Evolutionary conservation across 1,140 invertebrate species (phyloP), one percentile per base, ranked within the genome.

Genomic region (Heliconius hermathena): DNA sequence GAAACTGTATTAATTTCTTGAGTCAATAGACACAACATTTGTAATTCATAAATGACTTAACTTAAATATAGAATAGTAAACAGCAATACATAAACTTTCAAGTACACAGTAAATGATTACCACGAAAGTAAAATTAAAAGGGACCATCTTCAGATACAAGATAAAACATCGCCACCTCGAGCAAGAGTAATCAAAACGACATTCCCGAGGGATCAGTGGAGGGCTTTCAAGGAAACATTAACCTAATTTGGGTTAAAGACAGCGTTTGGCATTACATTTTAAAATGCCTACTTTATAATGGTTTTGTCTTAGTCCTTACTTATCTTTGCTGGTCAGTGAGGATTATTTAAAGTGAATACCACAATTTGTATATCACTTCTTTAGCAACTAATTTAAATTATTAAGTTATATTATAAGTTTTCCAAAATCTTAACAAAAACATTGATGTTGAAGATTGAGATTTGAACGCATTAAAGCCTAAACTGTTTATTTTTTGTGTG

Each of bases 201-300:
- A 76, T 76, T 79, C 74, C 74, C 77, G 1, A 22, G 77, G 77
- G 81, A 79, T 74, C 78, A 78, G 73, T 76, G 8, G 41, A 82
- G 77, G 70, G 83, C 81, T 82, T 82, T 81, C 74, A 73, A 73
- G 74, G 72, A 79, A 79, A 77, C 81, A 77, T 81, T 84, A 84
- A 84, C 83, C 83, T 82, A 84, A 84, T 82, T 82, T 79, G 57
- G 72, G 29, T 57, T 79, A 79, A 80, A 84, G 71, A 79, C 52
- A 57, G 57, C 66, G 71, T 76, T 73, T 60, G 33, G 49, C n/a
- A 54, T 76, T 70, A 57, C 60, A 52, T 75, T 71, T 79, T 79
- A 70, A 74, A 18, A 71, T 72, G 57, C 46, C 20, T 36, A 29
- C 49, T 77, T n/a, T 22, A 41, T 76, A 66, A 77, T 77, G 70